These are phyloP conservation scores for Tetanocera ferruginea DNA, from an alignment of 2,888 invertebrate genomes.

Conservation along the genomic window DNA sequence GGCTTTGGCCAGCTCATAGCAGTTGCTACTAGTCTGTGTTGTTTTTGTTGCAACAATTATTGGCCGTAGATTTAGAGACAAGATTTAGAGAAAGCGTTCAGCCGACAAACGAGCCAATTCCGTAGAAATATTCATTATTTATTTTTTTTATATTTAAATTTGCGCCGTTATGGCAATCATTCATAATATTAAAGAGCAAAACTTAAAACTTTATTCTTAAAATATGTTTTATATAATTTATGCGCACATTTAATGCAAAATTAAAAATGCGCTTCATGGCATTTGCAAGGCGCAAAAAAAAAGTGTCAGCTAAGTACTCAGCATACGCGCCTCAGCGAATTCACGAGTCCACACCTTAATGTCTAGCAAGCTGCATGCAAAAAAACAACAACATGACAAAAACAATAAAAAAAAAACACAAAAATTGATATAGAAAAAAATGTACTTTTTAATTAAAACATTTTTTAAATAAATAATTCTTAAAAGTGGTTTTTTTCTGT, in stretches of 20 bases:
- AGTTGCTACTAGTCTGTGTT: neutral
- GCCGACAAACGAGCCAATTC: neutral
- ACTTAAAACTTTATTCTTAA: neutral
- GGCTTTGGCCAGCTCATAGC: neutral
- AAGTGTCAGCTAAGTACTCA: neutral
- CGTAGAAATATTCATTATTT: neutral
- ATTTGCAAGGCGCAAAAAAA: neutral
- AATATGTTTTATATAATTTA: neutral
- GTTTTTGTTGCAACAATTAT: conserved; percentile 10
- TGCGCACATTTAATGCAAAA: neutral
- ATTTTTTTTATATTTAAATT: neutral
- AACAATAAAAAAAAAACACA: neutral
- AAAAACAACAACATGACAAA: neutral
- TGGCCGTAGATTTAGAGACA: neutral
- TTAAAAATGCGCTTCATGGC: neutral
- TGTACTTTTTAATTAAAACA: conserved; percentile 31
- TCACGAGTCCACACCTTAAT: neutral
- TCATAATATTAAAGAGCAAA: neutral
- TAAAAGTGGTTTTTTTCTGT: neutral
- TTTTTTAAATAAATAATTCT: conserved; percentile 31
- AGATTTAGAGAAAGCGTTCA: neutral
- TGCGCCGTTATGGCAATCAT: neutral
- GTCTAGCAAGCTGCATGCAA: neutral
- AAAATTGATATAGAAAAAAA: neutral
- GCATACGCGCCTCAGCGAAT: neutral